Percentiles rank a stretch among this genome's conserved stretches.
Conservation (phyloP, 2,888 invertebrate species). For the Plagodis dolabraria region DNA sequence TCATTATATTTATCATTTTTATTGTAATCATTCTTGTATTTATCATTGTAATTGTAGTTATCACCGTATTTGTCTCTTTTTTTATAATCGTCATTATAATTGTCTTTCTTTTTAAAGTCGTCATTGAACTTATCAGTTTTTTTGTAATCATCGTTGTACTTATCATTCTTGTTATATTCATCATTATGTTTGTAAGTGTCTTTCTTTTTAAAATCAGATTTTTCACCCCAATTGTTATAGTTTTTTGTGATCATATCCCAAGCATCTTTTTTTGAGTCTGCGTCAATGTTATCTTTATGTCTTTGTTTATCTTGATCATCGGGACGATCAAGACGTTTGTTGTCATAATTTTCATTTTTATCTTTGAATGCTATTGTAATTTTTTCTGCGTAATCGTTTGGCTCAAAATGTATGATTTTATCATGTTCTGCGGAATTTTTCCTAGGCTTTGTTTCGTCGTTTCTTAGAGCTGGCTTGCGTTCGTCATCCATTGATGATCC, state of each 20-base stretch:
- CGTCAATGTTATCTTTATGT: conserved; percentile 10
- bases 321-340: neutral
- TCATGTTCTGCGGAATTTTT: conserved; percentile 2
- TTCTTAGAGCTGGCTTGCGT: neutral
- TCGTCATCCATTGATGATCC: neutral
- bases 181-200: neutral
- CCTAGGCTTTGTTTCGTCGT: neutral
- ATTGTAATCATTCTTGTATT: neutral
- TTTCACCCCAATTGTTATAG: neutral
- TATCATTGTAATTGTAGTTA: neutral
- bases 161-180: conserved; percentile 1
- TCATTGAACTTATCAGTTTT: neutral
- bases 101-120: conserved; percentile 1
- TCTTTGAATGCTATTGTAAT: conserved; percentile 12
- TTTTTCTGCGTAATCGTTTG: neutral
- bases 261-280: conserved; percentile 14
- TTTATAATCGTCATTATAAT: neutral
- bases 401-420: neutral
- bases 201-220: neutral
- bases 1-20: neutral
- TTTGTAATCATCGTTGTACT: neutral
- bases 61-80: neutral
- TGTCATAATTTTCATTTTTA: conserved; percentile 4
- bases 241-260: conserved; percentile 29
- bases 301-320: conserved; percentile 6